phyloP scores from a whole-genome alignment of 92 coral and sea anemone species.

The Phenganax marumi region DNA sequence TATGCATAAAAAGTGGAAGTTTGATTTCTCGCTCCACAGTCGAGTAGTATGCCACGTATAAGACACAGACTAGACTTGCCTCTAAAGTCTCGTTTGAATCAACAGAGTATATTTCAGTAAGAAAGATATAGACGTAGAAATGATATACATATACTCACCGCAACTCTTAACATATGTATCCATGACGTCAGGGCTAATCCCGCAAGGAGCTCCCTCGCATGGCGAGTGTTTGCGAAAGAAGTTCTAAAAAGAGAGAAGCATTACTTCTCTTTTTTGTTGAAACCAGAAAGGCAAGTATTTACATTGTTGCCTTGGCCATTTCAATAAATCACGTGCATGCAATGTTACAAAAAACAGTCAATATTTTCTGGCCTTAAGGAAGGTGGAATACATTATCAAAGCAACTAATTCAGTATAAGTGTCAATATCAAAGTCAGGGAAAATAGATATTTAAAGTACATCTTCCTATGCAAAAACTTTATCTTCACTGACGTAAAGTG shows the following conservation, averaged over 20 bases:
- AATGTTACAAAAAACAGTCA: no score
- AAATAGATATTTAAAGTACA: no score
- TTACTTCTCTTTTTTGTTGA: background rate
- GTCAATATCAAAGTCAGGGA: no score
- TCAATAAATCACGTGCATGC: no score
- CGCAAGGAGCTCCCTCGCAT: slow-evolving; percentile 78
- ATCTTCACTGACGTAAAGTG: no score
- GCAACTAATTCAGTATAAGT: no score
- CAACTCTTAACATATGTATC: slow-evolving; percentile 98
- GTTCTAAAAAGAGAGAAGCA: slow-evolving; percentile 53
- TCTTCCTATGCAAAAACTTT: no score
- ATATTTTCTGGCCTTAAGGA: no score
- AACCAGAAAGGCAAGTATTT: background rate
- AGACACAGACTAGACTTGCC: background rate
- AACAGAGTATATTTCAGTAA: background rate
- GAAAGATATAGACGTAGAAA: background rate
- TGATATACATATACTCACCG: slow-evolving; percentile 57
- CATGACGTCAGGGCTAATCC: slow-evolving; percentile 97
- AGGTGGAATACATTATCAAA: no score
- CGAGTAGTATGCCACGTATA: background rate
- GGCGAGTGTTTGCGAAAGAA: slow-evolving; percentile 92
- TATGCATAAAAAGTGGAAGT: no score
- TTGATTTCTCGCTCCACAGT: no score
- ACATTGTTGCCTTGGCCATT: background rate
- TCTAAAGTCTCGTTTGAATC: background rate